phyloP scores from a whole-genome alignment of 2,888 invertebrate species.

The Rhynchonema sp. region DNA sequence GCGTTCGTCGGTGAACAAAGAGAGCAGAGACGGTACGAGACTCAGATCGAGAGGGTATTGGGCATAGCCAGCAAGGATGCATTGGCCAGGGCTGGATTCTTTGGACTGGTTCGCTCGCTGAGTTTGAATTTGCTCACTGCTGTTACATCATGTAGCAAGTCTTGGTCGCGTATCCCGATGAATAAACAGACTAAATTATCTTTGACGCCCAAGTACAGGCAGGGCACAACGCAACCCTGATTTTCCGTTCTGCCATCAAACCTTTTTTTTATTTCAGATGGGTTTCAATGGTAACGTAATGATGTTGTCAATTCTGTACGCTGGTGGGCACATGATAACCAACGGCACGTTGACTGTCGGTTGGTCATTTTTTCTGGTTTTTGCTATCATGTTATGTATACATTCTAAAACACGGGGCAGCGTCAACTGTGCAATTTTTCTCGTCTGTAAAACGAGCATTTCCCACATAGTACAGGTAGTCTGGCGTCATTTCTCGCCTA shows the following conservation, averaged over 20 bases:
- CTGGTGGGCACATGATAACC: constrained; percentile 70
- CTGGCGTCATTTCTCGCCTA: constrained; percentile 77
- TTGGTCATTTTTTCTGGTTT: background rate
- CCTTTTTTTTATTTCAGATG: constrained; percentile 35
- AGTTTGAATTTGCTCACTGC: no score
- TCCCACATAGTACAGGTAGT: constrained; percentile 37
- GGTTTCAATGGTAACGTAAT: constrained; percentile 73
- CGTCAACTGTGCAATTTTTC: no score
- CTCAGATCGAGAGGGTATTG: constrained; percentile 48
- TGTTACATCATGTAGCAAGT: no score
- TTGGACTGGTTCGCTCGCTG: constrained; percentile 44
- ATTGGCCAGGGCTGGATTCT: constrained; percentile 62
- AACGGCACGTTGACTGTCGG: constrained; percentile 52
- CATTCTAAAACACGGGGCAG: no score
- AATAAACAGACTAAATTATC: no score
- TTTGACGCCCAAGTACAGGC: no score
- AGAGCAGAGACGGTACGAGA: constrained; percentile 49
- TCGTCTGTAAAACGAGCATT: background rate
- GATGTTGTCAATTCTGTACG: constrained; percentile 70
- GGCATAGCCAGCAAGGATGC: constrained; percentile 62
- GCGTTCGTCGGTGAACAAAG: constrained; percentile 62
- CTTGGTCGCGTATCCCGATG: no score
- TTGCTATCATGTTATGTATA: no score
- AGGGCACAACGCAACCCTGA: no score
- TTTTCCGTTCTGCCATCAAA: background rate